Percentiles rank a stretch among this genome's conserved stretches.
Conservation (phyloP, 2,888 invertebrate species). For the Busseola fusca region DNA sequence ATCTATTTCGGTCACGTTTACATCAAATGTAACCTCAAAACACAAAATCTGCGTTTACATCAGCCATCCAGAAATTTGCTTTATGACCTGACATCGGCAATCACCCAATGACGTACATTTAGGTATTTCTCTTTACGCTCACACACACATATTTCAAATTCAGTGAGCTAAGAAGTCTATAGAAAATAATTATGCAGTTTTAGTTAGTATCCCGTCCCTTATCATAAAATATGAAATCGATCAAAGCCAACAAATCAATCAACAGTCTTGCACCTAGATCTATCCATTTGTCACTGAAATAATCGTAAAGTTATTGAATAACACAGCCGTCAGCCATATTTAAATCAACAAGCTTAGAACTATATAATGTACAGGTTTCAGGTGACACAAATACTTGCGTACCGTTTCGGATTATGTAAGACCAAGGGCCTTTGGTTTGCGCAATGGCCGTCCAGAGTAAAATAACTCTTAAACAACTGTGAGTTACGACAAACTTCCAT, state of each 20-base stretch:
- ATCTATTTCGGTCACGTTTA: not conserved
- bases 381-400: constrained; percentile 50
- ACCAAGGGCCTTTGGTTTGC: constrained; percentile 45
- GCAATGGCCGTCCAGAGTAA: constrained; percentile 22
- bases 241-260: constrained; percentile 2
- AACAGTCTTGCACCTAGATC: constrained; percentile 11
- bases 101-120: not conserved
- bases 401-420: constrained; percentile 50
- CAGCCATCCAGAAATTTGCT: not conserved
- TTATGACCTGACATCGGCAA: not conserved
- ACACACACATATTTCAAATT: not conserved
- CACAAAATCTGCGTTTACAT: not conserved
- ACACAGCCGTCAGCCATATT: constrained; percentile 34
- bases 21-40: not conserved
- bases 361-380: constrained; percentile 50
- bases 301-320: constrained; percentile 33
- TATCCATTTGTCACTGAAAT: constrained; percentile 32
- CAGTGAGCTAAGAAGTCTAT: not conserved
- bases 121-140: not conserved
- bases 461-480: constrained; percentile 13
- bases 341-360: constrained; percentile 38
- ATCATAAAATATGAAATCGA: not conserved
- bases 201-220: not conserved
- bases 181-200: not conserved
- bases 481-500: not conserved